Evolutionary conservation across 2,888 invertebrate genomes (phyloP), one percentile per base, ranked within the genome.

Genomic region (Rhamphomyia laevipes): DNA sequence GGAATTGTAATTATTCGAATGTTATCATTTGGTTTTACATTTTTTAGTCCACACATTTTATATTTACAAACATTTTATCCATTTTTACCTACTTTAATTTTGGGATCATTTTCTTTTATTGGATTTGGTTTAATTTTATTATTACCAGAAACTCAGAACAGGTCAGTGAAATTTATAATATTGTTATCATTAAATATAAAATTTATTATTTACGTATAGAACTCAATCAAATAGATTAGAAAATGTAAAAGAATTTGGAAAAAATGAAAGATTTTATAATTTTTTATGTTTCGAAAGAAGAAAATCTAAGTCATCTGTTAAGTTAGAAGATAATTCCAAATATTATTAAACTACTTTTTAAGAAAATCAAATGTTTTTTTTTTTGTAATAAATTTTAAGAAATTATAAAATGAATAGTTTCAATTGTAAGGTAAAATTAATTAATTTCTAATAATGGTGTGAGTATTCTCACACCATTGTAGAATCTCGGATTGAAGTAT

Each of bases 1-100:
- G 80, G 78, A n/a, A 74, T 80, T 4, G 74, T 77, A 10, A 73
- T 75, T 35, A 72, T 78, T 2, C 78, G 80, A 58, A 75, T 80
- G 1, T 71, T 74, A n/a, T 80, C 79, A 3, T 74, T 77, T 59
- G 74, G 73, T 2, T 75, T 76, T 27, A 74, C 75, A 50, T 77
- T 78, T 53, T 66, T 77, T 57, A 75, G 76, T 53, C 70, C 77
- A 2, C 74, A 77, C 60, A 72, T 77, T 40, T 66, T 77, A 27
- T 75, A 74, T 54, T 57, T 75, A 58, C 73, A 70, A 37, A 58
- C 56, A 16, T 63, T 56, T 33, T 70, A 63, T 63, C 67, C 66
- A 53, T 72, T 75, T 0, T 57, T 75, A 45, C 78, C 78, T 1
- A 73, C 77, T 17, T 63, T 79, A 31, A 67, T 77, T 48, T 66